phyloP scores from a whole-genome alignment of 2,113 vertebrate genomes.

The Grammomys dolichurus region DNA sequence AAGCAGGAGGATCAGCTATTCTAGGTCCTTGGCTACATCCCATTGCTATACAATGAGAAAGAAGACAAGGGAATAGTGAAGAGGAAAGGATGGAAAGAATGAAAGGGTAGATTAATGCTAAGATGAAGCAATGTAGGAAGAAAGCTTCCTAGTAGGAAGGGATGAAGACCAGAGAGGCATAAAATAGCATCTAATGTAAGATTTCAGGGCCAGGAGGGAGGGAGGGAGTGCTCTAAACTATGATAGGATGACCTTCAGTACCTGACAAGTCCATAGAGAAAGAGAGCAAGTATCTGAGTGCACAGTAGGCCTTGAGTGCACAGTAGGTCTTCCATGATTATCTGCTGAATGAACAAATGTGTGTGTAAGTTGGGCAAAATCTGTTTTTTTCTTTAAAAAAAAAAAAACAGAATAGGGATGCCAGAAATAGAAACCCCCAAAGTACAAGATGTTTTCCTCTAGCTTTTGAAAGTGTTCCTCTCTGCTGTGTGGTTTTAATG shows the following conservation, averaged over 20 bases:
- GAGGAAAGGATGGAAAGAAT: neutral
- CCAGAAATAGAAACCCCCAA: constrained; percentile 49
- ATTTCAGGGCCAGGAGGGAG: neutral
- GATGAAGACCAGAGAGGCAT: neutral
- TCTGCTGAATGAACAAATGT: neutral
- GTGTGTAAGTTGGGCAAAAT: neutral
- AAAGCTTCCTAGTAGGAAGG: neutral
- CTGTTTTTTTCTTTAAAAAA: neutral
- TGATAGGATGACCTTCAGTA: neutral
- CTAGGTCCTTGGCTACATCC: neutral
- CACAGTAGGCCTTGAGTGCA: neutral
- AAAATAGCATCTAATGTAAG: neutral
- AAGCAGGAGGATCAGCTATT: neutral
- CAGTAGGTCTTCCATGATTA: neutral
- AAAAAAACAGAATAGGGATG: neutral
- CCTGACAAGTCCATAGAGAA: neutral
- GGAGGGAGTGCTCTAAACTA: neutral
- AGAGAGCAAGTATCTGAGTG: neutral
- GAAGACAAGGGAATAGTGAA: neutral
- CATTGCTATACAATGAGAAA: neutral
- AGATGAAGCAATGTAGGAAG: neutral
- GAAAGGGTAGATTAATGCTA: neutral
- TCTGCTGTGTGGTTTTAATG: constrained; percentile 60
- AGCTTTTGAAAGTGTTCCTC: constrained; percentile 59
- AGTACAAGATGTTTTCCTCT: constrained; percentile 55